Evolutionary conservation across 2,113 vertebrate genomes (phyloP), one percentile per base, ranked within the genome.

Genomic region (Ramphastos sulfuratus): DNA sequence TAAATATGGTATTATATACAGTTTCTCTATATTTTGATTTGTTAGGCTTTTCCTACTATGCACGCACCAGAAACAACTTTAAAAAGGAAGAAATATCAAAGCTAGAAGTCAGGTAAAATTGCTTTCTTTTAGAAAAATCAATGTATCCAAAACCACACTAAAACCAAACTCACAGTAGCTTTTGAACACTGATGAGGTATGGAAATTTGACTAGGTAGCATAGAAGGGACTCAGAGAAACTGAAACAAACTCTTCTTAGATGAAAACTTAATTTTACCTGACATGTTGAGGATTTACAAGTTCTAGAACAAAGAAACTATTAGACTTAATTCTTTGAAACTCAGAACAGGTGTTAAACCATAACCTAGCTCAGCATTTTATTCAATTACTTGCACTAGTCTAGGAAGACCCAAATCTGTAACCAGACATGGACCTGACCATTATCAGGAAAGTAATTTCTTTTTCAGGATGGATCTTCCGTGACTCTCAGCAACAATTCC

Each of bases 281-380:
- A 80, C 21, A 23, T 6, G 1, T 78, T 54, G 56, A 37, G 28
- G 58, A 60, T 78, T 88, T 92, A 19, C 28, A 48, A 67, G 17
- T 33, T 66, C 21, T 48, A 84, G 92, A 84, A 14, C 52, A 78
- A 90, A 78, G 35, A 83, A 90, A 78, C 12, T 13, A 82, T 84
- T 91, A 87, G 83, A 74, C 81, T 75, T 44, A 69, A 58, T 69
- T 92, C 84, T 23, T 78, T 8, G 27, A 69, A 4, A 3, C 20
- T 59, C 31, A 37, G 21, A 87, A 23, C 28, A 66, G 18, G 24
- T 23, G 23, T 90, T 82, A 76, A 88, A 71, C 4, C 63, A 28
- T 67, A 66, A 86, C 11, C 6, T 35, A 59, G 7, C 12, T 54
- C 24, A 55, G 18, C 27, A 59, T 39, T 65, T 70, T 59, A 73